Percentiles rank a stretch among this genome's conserved stretches.
These are phyloP conservation scores for Nymphalis io DNA, from an alignment of 1,140 invertebrate genomes.

Conservation along the genomic window DNA sequence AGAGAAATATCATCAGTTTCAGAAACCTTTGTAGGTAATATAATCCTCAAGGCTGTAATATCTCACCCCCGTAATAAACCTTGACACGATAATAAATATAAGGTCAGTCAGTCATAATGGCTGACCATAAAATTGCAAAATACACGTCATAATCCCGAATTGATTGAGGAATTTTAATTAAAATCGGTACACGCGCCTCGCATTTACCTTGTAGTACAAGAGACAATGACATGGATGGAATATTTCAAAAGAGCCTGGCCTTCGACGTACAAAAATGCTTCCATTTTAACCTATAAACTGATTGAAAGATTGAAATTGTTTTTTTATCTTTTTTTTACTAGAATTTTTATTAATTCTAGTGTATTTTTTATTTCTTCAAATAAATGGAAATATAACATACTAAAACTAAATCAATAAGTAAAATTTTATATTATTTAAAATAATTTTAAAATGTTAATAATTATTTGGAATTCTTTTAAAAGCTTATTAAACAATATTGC, in stretches of 20 bases:
- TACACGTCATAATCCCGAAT: slow-evolving; percentile 27
- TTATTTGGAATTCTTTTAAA: too few species aligned
- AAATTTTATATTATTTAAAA: too few species aligned
- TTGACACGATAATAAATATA: slow-evolving; percentile 26
- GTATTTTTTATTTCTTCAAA: too few species aligned
- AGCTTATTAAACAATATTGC: neutral
- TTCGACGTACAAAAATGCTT: neutral
- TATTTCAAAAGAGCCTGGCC: neutral
- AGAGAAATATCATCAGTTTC: neutral
- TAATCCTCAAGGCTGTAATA: slow-evolving; percentile 18
- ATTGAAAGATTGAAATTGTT: too few species aligned
- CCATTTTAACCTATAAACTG: too few species aligned
- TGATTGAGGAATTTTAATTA: slow-evolving; percentile 33
- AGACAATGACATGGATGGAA: neutral
- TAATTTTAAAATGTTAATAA: too few species aligned
- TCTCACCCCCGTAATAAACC: slow-evolving; percentile 18
- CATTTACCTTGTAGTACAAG: slow-evolving; percentile 24
- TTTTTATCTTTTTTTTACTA: too few species aligned
- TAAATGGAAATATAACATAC: too few species aligned
- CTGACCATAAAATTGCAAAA: slow-evolving; percentile 29
- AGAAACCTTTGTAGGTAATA: neutral
- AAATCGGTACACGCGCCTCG: slow-evolving; percentile 25
- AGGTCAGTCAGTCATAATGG: slow-evolving; percentile 30
- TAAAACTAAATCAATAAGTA: too few species aligned
- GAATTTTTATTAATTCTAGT: too few species aligned